Percentiles rank a stretch among this genome's conserved stretches.
phyloP scores from a whole-genome alignment of 1,140 invertebrate genomes.

The Phymorhynchus buccinoides region DNA sequence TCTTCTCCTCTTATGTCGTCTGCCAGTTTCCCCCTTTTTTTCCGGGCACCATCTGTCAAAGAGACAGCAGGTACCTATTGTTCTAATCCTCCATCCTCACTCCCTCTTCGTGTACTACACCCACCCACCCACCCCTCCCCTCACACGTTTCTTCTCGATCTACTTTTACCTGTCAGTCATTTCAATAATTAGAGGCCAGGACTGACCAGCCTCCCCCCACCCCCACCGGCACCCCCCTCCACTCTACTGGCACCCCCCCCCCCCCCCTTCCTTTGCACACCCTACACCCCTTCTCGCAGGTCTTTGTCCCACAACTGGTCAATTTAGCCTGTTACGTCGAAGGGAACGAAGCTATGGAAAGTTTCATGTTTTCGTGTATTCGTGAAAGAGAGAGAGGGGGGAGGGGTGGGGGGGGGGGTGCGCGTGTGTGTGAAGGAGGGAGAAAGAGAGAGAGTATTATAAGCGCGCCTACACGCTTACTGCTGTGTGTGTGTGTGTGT shows the following conservation, averaged over 20 bases:
- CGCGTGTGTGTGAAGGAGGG: too few species aligned
- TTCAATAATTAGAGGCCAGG: background rate
- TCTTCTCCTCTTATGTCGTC: background rate
- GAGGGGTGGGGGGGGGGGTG: too few species aligned
- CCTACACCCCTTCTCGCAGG: background rate
- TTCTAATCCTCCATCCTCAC: background rate
- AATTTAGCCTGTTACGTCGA: background rate
- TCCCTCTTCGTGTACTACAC: background rate
- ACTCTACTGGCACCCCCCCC: background rate
- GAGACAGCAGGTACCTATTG: background rate
- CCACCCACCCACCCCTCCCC: background rate
- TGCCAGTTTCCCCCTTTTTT: background rate
- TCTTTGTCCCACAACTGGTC: background rate
- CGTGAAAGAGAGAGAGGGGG: too few species aligned
- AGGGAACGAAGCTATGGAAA: background rate
- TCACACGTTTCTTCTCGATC: too few species aligned
- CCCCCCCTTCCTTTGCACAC: background rate
- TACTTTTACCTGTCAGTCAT: background rate
- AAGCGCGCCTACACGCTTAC: too few species aligned
- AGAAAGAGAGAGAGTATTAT: too few species aligned
- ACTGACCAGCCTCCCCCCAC: background rate
- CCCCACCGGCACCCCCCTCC: background rate
- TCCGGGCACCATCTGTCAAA: conserved; percentile 4
- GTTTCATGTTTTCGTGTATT: too few species aligned
- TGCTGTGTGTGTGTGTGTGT: too few species aligned